Evolutionary conservation across 1,140 invertebrate species (phyloP).

Genomic region (Matsumurasca onukii): DNA sequence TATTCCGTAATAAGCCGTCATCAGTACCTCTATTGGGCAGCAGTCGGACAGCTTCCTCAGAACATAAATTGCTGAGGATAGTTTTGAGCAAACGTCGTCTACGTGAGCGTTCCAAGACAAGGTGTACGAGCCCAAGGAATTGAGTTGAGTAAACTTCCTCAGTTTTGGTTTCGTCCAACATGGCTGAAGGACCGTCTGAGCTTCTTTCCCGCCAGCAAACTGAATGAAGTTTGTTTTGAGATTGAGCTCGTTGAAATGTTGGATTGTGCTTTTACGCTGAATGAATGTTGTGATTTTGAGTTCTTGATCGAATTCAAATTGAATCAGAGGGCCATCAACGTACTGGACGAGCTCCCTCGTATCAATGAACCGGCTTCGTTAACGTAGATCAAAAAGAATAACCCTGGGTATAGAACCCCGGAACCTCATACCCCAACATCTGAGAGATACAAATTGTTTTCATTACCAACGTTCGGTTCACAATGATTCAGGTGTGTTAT

Average conservation of each 20-base stretch:
- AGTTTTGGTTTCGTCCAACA: neutral
- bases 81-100: conserved; percentile 9
- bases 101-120: neutral
- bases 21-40: neutral
- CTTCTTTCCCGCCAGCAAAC: neutral
- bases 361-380: conserved; percentile 6
- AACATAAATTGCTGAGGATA: conserved; percentile 2
- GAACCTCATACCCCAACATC: neutral
- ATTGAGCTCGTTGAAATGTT: conserved; percentile 4
- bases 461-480: too few species aligned
- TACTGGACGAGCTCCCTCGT: neutral
- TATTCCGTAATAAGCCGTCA: neutral
- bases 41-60: neutral
- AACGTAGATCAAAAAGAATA: conserved; percentile 14
- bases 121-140: conserved; percentile 6
- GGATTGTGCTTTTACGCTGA: neutral
- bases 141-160: neutral
- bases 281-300: neutral
- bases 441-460: too few species aligned
- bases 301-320: neutral
- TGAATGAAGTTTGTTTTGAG: neutral
- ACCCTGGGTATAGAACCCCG: neutral
- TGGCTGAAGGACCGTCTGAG: neutral
- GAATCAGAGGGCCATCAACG: neutral
- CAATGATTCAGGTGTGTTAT: too few species aligned